phyloP scores from a whole-genome alignment of 2,113 vertebrate genomes.

The Empidonax alnorum region DNA sequence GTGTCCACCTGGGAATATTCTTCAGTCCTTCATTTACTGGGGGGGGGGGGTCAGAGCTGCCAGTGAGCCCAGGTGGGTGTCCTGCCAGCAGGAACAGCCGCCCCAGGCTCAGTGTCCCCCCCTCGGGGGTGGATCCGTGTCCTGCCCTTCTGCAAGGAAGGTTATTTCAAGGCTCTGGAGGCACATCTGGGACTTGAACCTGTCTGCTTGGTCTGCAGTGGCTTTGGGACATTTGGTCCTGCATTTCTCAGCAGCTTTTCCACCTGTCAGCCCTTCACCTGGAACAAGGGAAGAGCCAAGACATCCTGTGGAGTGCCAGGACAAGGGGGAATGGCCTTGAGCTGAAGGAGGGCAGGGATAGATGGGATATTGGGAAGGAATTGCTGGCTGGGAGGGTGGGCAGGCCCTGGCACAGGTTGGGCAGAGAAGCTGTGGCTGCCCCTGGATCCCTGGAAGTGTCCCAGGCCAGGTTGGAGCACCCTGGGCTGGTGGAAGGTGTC shows the following conservation, averaged over 20 bases:
- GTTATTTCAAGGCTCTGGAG: background rate
- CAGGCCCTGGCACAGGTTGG: rapidly evolving
- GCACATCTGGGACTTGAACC: background rate
- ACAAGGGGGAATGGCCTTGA: rapidly evolving
- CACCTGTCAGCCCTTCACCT: background rate
- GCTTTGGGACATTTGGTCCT: conserved; percentile 9
- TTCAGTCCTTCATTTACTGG: background rate
- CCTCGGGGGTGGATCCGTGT: background rate
- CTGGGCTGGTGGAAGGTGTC: background rate
- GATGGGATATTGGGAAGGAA: rapidly evolving
- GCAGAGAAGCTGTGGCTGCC: background rate
- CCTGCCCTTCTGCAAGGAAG: background rate
- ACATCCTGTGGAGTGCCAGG: background rate
- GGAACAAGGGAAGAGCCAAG: background rate
- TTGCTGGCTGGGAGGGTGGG: background rate
- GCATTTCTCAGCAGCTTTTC: conserved; percentile 43
- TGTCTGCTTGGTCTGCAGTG: background rate
- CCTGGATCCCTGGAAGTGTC: background rate
- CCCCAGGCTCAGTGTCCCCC: background rate
- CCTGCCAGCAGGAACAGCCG: background rate
- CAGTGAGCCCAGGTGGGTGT: background rate
- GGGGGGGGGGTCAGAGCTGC: background rate
- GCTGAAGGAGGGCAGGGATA: background rate
- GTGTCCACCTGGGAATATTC: background rate
- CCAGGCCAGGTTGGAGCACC: background rate